These are phyloP conservation scores for Lethenteron reissneri DNA, from an alignment of 2,113 vertebrate species.

Conservation along the genomic window DNA sequence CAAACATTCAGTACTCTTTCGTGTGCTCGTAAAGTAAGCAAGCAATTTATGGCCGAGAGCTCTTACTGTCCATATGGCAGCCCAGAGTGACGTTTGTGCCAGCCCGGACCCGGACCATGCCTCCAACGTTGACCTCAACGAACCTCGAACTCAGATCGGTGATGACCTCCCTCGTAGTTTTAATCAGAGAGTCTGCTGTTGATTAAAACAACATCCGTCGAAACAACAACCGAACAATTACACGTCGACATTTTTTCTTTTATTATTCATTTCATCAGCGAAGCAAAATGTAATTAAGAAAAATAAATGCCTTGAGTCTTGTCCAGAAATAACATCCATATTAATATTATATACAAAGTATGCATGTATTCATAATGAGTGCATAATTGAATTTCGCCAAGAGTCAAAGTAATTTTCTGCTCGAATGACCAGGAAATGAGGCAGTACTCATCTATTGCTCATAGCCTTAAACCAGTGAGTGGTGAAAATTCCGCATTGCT, in stretches of 20 bases:
- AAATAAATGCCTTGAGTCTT: not conserved
- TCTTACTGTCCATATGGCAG: constrained; percentile 45
- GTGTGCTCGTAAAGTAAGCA: too few relatives aligned
- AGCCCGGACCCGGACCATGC: constrained; percentile 19
- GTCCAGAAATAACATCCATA: not conserved
- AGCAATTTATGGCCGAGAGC: too few relatives aligned
- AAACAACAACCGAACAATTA: not conserved
- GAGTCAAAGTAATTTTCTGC: too few relatives aligned
- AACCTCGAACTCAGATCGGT: constrained; percentile 20
- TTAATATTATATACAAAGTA: not conserved
- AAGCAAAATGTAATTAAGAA: not conserved
- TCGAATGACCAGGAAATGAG: too few relatives aligned
- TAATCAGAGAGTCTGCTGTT: not conserved
- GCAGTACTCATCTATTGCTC: too few relatives aligned
- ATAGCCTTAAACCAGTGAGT: too few relatives aligned
- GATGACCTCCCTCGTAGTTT: constrained; percentile 23
- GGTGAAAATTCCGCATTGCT: too few relatives aligned
- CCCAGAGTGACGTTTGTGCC: constrained; percentile 32
- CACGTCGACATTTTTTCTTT: not conserved
- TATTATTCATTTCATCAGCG: not conserved
- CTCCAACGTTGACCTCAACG: constrained; percentile 29
- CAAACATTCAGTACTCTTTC: too few relatives aligned
- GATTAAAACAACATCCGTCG: not conserved
- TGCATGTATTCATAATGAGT: not conserved
- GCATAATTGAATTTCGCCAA: not conserved